Percentiles rank a stretch among this genome's conserved stretches.
Conservation (phyloP, 2,797 vertebrate genomes). For the Botia kubotai region DNA sequence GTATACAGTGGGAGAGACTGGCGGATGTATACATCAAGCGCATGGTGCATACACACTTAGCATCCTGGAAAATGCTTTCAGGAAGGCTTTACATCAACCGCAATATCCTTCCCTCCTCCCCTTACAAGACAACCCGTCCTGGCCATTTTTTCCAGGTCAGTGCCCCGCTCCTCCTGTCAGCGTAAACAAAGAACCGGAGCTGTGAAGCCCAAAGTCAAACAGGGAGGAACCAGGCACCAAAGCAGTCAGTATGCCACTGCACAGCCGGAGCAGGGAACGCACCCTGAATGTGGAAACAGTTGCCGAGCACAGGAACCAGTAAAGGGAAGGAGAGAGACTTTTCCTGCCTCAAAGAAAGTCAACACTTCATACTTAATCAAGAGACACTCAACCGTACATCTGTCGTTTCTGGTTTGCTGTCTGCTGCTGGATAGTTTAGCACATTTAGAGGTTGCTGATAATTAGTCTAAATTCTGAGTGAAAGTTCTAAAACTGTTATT, state of each 20-base stretch:
- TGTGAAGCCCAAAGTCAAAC: conserved; percentile 85
- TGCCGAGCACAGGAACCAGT: conserved; percentile 58
- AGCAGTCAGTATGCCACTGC: conserved; percentile 80
- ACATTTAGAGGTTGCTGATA: conserved; percentile 5
- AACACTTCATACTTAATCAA: not conserved
- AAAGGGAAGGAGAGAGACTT: conserved; percentile 8
- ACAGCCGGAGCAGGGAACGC: conserved; percentile 68
- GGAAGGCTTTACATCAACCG: conserved; percentile 63
- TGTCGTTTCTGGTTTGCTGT: not conserved
- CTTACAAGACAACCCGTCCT: conserved; percentile 82
- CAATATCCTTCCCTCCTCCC: conserved; percentile 60
- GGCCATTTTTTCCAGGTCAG: conserved; percentile 85
- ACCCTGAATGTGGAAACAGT: conserved; percentile 73
- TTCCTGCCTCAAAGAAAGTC: not conserved
- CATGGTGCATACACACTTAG: conserved; percentile 74
- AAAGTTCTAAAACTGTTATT: not conserved
- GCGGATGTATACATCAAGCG: conserved; percentile 66
- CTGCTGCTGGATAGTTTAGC: not conserved
- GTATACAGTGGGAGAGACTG: conserved; percentile 27
- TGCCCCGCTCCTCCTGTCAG: conserved; percentile 83
- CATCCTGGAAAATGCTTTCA: conserved; percentile 51
- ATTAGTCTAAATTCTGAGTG: not conserved
- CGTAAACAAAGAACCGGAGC: conserved; percentile 82
- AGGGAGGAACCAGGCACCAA: conserved; percentile 81
- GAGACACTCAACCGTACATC: not conserved